phyloP scores from a whole-genome alignment of 2,113 vertebrate genomes.

The Cinclus mexicanus region DNA sequence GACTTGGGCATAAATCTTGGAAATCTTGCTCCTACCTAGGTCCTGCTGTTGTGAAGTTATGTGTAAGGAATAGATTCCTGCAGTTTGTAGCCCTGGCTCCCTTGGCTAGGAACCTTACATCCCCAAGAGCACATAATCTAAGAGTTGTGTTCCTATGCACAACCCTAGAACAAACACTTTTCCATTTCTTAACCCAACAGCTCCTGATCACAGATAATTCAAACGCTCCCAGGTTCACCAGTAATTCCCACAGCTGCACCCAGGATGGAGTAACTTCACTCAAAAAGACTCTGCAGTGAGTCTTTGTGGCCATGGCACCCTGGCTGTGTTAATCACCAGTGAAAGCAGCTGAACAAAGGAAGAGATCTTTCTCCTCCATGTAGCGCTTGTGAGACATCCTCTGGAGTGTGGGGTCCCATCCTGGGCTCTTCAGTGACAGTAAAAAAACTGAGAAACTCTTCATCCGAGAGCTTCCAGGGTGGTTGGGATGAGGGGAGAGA shows the following conservation, averaged over 20 bases:
- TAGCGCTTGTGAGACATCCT: neutral
- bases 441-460: neutral
- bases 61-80: neutral
- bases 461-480: neutral
- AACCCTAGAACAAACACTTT: neutral
- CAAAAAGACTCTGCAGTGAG: neutral
- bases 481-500: rapidly evolving
- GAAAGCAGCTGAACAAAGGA: neutral
- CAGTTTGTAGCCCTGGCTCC: neutral
- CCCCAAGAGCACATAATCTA: neutral
- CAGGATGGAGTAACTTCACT: neutral
- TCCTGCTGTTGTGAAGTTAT: neutral
- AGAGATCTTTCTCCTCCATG: neutral
- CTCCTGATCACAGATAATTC: neutral
- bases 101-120: neutral
- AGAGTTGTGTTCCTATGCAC: neutral
- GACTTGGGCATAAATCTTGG: neutral
- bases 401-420: neutral
- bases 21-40: neutral
- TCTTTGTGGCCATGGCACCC: neutral
- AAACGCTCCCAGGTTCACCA: neutral
- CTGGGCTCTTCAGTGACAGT: neutral
- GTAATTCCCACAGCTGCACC: neutral
- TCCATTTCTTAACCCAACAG: neutral
- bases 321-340: neutral